phyloP scores from a whole-genome alignment of 1,140 invertebrate genomes.

The Neocloeon triangulifer region DNA sequence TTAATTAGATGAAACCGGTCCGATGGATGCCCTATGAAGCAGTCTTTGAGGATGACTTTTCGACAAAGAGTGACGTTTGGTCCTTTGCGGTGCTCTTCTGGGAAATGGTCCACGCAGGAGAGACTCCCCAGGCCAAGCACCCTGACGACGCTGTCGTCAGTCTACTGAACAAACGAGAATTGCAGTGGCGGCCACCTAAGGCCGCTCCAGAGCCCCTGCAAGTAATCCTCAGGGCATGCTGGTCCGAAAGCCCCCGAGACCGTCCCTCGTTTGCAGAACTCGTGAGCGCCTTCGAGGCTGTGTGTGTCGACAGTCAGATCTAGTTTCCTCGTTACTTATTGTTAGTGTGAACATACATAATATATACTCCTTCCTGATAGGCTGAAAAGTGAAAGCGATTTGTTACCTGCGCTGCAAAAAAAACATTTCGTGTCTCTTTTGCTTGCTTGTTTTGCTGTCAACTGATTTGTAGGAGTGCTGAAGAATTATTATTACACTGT shows the following conservation, averaged over 20 bases:
- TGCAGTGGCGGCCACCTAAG: conserved; percentile 29
- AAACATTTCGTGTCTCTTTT: no score
- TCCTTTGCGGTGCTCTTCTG: conserved; percentile 73
- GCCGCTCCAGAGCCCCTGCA: conserved; percentile 18
- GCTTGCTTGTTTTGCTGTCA: no score
- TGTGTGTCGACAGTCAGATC: conserved; percentile 10
- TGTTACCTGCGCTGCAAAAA: no score
- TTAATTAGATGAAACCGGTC: conserved; percentile 37
- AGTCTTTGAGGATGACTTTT: conserved; percentile 73
- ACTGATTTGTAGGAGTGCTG: no score
- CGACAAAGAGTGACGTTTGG: conserved; percentile 85
- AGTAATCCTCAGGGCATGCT: conserved; percentile 26
- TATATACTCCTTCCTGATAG: no score
- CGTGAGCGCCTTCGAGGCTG: conserved; percentile 10
- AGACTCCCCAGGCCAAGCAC: conserved; percentile 61
- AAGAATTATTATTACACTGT: no score
- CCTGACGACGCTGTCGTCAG: conserved; percentile 51
- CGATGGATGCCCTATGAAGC: conserved; percentile 78
- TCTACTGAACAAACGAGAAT: conserved; percentile 38
- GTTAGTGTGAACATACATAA: no score
- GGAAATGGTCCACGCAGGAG: conserved; percentile 76
- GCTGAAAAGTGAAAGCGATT: no score
- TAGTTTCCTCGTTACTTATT: conserved; percentile 6
- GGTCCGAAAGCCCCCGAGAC: conserved; percentile 35
- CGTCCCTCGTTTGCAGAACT: conserved; percentile 33